Base-by-base conservation (phyloP, 2,113 vertebrate genomes). In the Mesoclemmys tuberculata region DNA sequence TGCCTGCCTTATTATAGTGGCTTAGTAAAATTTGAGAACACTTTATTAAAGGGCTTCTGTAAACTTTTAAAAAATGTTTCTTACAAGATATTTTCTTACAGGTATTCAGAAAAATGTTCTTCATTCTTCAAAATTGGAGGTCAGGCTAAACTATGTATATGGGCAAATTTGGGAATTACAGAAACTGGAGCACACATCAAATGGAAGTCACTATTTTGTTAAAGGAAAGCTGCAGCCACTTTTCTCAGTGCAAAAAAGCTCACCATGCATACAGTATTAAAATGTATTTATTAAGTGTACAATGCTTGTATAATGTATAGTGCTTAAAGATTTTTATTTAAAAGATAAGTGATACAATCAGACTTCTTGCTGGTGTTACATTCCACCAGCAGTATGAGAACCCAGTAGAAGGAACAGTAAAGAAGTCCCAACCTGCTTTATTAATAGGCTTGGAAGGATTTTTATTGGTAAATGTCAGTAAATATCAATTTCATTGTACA, bases 21-120 rank as follows among this genome's bases (percentile, higher is more conserved):
- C 54, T 41, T 85, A 87, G 54, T 9, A n/a, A 5, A 14, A 86
- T 41, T 64, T 4, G 88, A 44, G 26, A 83, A 48, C 5, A 13
- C 9, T 89, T 84, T 90, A 92, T 46, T n/a, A 89, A 91, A 14
- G 2, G n/a, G 18, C 61, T 90, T 61, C 12, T 10, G 64, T 85
- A 44, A 55, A 27, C 61, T 51, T 77, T 83, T 26, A 8, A 44
- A 55, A 61, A 78, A 82, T 48, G 14, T 10, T 49, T 84, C 88
- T 96, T 55, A 95, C 1, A 19, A 82, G 16, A 54, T 19, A 96
- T 97, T 97, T 81, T 97, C 89, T 97, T 96, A 58, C 14, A 98
- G 98, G 93, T 95, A 92, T 93, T 84, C 87, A 96, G 48, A 92
- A 93, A 93, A 82, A 77, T 85, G 82, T 83, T 58, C 85, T 90